A percentile compares a stretch with the other conserved stretches of the same genome.
Conservation (phyloP, 2,797 vertebrate genomes). For the Hylomyscus alleni region DNA sequence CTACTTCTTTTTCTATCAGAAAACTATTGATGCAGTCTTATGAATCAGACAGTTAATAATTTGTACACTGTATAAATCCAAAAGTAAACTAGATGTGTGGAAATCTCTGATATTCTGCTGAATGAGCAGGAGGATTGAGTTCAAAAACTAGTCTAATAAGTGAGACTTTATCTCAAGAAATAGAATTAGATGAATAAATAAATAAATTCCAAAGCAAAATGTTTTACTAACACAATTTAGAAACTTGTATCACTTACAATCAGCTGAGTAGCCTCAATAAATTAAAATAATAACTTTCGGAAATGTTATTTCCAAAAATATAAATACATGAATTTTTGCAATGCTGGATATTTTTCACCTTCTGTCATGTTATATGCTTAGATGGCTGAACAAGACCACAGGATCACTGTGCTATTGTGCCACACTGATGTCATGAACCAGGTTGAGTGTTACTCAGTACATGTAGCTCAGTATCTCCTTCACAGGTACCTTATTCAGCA, state of each 20-base stretch:
- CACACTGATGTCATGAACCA: neutral
- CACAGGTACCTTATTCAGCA: neutral
- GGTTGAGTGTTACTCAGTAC: neutral
- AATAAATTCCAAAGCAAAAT: neutral
- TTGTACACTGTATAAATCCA: neutral
- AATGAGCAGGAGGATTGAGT: neutral
- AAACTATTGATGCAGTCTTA: neutral
- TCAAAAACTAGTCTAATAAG: neutral
- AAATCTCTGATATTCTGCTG: neutral
- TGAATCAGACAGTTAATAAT: neutral
- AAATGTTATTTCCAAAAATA: neutral
- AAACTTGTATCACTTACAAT: neutral
- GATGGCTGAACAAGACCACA: neutral
- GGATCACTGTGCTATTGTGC: neutral
- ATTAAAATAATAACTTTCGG: neutral
- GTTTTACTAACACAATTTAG: neutral
- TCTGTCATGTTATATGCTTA: neutral
- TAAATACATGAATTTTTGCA: neutral
- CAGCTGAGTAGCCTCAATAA: neutral
- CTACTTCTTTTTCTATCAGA: conserved; percentile 40
- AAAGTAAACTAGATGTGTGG: neutral
- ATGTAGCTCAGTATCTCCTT: neutral
- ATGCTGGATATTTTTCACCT: neutral
- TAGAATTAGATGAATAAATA: neutral
- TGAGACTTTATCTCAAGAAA: neutral